Conservation (phyloP, 2,113 vertebrate species). For the Marmota flaviventris region DNA sequence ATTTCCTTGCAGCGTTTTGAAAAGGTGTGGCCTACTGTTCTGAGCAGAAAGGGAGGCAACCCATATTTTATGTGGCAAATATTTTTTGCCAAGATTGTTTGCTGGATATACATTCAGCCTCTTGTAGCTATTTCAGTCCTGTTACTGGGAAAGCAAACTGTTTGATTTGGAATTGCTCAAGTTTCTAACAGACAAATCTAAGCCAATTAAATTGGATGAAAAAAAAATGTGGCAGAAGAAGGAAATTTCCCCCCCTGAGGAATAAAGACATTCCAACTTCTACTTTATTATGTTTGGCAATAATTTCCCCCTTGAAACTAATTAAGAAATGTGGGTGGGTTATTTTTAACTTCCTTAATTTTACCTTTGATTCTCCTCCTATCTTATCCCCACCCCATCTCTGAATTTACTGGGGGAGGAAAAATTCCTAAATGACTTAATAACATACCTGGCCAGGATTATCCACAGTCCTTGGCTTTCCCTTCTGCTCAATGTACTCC, state of each 20-base stretch:
- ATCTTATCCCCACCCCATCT: slow-evolving; percentile 5
- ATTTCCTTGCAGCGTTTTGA: slow-evolving; percentile 74
- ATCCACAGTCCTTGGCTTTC: slow-evolving; percentile 26
- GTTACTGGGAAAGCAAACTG: slow-evolving; percentile 67
- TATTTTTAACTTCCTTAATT: slow-evolving; percentile 72
- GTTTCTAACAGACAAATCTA: slow-evolving; percentile 82
- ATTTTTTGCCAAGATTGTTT: slow-evolving; percentile 69
- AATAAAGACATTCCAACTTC: slow-evolving; percentile 81
- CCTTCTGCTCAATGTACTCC: not conserved
- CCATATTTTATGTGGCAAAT: slow-evolving; percentile 60
- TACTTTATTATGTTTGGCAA: slow-evolving; percentile 82
- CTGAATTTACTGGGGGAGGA: slow-evolving; percentile 50
- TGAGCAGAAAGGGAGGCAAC: slow-evolving; percentile 32
- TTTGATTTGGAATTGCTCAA: slow-evolving; percentile 83
- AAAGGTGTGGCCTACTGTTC: not conserved
- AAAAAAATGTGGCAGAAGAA: slow-evolving; percentile 65
- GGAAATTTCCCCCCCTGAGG: slow-evolving; percentile 67
- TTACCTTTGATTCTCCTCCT: slow-evolving; percentile 56
- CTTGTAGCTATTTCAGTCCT: slow-evolving; percentile 57
- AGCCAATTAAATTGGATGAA: slow-evolving; percentile 83
- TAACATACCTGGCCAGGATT: not conserved
- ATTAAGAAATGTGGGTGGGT: slow-evolving; percentile 71
- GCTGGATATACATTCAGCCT: not conserved
- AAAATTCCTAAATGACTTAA: slow-evolving; percentile 65
- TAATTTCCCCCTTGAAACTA: slow-evolving; percentile 81